Conservation (phyloP, 1,140 invertebrate genomes). For the Leguminivora glycinivorella region DNA sequence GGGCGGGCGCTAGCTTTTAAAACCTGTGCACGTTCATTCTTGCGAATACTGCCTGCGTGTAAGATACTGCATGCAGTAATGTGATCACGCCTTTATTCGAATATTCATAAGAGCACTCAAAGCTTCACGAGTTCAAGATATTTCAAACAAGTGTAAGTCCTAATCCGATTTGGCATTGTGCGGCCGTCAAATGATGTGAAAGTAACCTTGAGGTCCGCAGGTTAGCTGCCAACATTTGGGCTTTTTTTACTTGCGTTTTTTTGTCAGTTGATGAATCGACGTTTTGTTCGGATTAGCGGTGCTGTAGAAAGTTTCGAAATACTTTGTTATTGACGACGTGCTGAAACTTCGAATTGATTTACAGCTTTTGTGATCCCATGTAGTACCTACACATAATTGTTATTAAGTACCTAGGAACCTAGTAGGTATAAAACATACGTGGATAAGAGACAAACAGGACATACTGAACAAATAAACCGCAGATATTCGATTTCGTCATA, state of each 20-base stretch:
- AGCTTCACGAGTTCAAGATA: slow-evolving; percentile 25
- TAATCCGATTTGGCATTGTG: slow-evolving; percentile 49
- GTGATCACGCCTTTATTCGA: slow-evolving; percentile 36
- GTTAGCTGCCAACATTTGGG: slow-evolving; percentile 54
- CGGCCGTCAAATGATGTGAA: slow-evolving; percentile 44
- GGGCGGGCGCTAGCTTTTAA: neutral
- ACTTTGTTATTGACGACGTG: neutral
- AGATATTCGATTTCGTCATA: neutral
- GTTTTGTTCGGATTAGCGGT: slow-evolving; percentile 35
- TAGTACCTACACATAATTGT: no score
- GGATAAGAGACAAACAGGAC: neutral
- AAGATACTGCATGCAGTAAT: neutral
- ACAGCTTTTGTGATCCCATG: neutral
- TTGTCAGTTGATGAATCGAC: slow-evolving; percentile 49
- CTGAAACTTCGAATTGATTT: neutral
- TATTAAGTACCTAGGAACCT: no score
- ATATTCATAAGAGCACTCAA: slow-evolving; percentile 41
- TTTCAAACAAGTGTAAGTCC: slow-evolving; percentile 35
- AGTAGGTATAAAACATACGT: neutral
- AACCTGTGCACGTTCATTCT: neutral
- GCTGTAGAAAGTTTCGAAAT: slow-evolving; percentile 36
- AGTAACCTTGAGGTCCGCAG: slow-evolving; percentile 51
- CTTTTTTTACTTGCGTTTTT: slow-evolving; percentile 46
- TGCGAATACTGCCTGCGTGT: neutral
- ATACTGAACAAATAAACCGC: neutral